Evolutionary conservation across 2,797 vertebrate genomes (phyloP).

Genomic region (Myripristis jacobus): DNA sequence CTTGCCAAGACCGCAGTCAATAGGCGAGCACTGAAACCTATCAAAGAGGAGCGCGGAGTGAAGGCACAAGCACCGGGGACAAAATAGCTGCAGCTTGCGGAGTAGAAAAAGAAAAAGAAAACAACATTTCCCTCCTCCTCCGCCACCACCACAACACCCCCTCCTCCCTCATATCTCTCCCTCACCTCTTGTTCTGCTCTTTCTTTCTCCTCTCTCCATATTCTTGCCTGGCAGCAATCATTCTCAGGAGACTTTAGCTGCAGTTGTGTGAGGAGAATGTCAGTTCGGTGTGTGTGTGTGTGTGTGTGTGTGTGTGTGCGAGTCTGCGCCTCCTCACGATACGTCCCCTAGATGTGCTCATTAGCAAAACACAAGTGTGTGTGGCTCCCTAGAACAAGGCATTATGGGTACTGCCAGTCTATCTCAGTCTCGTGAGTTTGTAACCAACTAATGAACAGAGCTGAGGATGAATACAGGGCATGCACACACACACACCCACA

Average conservation of each 20-base stretch:
- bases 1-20: slow-evolving; percentile 75
- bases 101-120: slow-evolving; percentile 44
- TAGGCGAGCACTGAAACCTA: slow-evolving; percentile 70
- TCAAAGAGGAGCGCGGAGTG: slow-evolving; percentile 59
- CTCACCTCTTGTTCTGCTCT: slow-evolving; percentile 68
- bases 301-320: slow-evolving; percentile 19
- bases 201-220: slow-evolving; percentile 56
- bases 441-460: slow-evolving; percentile 69
- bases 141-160: neutral
- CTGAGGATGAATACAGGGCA: slow-evolving; percentile 53
- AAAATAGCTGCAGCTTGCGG: slow-evolving; percentile 50
- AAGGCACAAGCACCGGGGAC: slow-evolving; percentile 53
- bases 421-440: slow-evolving; percentile 54
- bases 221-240: slow-evolving; percentile 78
- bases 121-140: slow-evolving; percentile 39
- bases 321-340: slow-evolving; percentile 27
- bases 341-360: slow-evolving; percentile 76
- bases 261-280: slow-evolving; percentile 78
- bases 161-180: slow-evolving; percentile 15
- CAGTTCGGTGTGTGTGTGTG: slow-evolving; percentile 62
- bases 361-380: slow-evolving; percentile 75
- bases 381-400: slow-evolving; percentile 67
- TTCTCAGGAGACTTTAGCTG: slow-evolving; percentile 75
- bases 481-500: slow-evolving; percentile 21
- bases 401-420: slow-evolving; percentile 72